Conservation (phyloP, 2,113 vertebrate species). For the Amazona vittata region DNA sequence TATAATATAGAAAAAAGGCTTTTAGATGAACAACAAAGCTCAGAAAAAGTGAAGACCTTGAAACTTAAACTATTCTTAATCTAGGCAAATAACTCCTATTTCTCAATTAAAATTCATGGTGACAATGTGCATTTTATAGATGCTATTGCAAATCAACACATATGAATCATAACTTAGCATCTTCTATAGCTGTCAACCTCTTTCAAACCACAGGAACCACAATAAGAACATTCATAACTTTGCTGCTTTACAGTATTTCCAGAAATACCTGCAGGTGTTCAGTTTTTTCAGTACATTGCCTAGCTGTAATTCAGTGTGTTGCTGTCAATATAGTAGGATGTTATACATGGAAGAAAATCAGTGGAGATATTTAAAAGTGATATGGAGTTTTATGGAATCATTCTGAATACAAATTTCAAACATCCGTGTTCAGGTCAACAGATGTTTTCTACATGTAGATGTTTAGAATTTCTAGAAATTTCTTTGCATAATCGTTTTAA, state of each 20-base stretch:
- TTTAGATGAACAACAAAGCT: neutral
- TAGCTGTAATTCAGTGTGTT: neutral
- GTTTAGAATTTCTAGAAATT: neutral
- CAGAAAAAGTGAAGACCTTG: neutral
- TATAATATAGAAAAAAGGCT: neutral
- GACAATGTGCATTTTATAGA: neutral
- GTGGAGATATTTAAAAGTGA: neutral
- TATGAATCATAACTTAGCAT: neutral
- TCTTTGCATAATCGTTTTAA: neutral
- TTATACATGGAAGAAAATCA: neutral
- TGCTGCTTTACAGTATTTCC: neutral
- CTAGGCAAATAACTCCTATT: neutral
- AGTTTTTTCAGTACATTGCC: neutral
- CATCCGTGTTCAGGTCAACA: neutral
- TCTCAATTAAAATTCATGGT: neutral
- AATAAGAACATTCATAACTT: constrained; percentile 3
- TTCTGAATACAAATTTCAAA: neutral
- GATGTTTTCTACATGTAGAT: neutral
- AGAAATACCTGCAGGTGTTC: neutral
- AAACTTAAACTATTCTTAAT: neutral
- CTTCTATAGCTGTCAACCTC: neutral
- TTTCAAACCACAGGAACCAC: neutral
- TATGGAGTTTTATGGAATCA: neutral
- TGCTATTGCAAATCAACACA: neutral
- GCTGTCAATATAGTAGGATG: neutral